Base-by-base conservation (phyloP, 2,797 vertebrate species). In the Odontamblyopus lacepedii region DNA sequence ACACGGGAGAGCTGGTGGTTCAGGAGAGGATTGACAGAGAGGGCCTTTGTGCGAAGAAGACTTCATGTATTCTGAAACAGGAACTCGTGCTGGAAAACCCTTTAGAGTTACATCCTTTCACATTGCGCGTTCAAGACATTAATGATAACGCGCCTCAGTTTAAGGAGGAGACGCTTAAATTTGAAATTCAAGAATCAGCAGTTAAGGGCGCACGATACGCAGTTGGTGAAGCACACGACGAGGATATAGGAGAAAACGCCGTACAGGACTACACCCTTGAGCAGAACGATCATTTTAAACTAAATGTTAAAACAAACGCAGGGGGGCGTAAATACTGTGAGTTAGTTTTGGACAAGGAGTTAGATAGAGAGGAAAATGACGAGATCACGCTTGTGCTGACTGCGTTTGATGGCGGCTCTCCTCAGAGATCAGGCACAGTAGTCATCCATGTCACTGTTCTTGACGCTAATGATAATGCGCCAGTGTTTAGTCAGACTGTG, bases 141-240 rank as follows among this genome's bases (percentile, higher is more conserved):
- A 95, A 95, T 73, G 94, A 95, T 70, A 94, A 95, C 57, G 29
- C 83, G 0, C 94, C 94, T 0, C 79, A 81, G 23, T 95, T 94
- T 70, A 81, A 84, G 4, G 87, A 91, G 16, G 82, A 91, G 0
- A 62, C 88, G 32, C 87, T 93, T 67, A 68, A 60, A 32, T 70
- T 94, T 32, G 93, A 94, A 79, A 86, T 95, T 7, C 78, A 0
- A 9, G 94, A 95, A 77, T 93, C 89, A 0, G 88, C 92, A 0
- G 44, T 0, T 0, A 80, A 80, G 50, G 93, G 94, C 23, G 85
- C 86, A 0, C 79, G 66, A 7, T 90, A 93, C 69, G 65, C 75
- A 41, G 83, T 95, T 11, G 91, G 87, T 1, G 92, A 92, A 11
- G 94, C 94, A 3, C 59, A 79, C 71, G 78, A 95, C 64, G 84